Evolutionary conservation across 2,113 vertebrate genomes (phyloP).

Genomic region (Tapirus terrestris): DNA sequence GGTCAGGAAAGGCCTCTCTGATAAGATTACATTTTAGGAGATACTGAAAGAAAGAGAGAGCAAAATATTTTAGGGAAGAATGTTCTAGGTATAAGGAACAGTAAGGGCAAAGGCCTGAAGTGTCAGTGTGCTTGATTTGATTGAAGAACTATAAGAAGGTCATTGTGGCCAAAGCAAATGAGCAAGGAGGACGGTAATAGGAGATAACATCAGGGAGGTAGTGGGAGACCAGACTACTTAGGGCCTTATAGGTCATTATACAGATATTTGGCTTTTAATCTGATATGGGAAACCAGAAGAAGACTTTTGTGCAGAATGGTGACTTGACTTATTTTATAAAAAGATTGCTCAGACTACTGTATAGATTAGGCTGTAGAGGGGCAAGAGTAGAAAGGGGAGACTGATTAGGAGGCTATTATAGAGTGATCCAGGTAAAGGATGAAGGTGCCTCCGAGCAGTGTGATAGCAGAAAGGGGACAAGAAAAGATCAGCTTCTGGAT

Average conservation of each 20-base stretch:
- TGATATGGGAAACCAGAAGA: neutral
- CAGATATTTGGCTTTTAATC: neutral
- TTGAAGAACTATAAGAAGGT: neutral
- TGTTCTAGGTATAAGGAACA: constrained; percentile 36
- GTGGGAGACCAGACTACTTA: neutral
- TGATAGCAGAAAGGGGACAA: neutral
- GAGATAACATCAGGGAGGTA: neutral
- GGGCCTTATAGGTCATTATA: neutral
- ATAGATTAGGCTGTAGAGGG: neutral
- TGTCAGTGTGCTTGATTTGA: neutral
- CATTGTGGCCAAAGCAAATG: neutral
- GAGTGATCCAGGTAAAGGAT: neutral
- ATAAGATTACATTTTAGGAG: constrained; percentile 32
- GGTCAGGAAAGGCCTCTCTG: neutral
- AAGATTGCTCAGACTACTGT: neutral
- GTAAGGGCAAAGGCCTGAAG: neutral
- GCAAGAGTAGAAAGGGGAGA: neutral
- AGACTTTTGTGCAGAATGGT: neutral
- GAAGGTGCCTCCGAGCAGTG: neutral
- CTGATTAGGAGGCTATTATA: neutral
- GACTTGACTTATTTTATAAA: constrained; percentile 21
- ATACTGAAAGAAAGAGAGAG: constrained; percentile 16
- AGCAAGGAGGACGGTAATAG: neutral
- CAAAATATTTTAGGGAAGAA: neutral
- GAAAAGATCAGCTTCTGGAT: constrained; percentile 10